These are phyloP conservation scores for Argyresthia goedartella DNA, from an alignment of 2,888 invertebrate genomes.

Conservation along the genomic window DNA sequence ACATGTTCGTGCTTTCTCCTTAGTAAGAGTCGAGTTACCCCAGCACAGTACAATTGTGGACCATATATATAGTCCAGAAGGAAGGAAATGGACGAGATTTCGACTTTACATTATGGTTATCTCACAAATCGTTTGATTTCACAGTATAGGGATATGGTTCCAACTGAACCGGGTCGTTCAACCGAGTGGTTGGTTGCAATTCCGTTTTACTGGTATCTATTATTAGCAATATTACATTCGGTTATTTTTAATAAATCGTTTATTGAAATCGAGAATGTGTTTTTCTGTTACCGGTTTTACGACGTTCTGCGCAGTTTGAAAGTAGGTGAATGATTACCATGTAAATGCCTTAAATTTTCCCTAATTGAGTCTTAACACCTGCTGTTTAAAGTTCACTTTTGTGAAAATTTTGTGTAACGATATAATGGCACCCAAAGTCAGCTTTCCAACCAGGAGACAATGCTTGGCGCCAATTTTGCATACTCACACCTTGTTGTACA, in stretches of 20 bases:
- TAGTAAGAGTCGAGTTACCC: no score
- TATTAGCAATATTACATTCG: no score
- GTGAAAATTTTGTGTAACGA: neutral
- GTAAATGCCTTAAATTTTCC: neutral
- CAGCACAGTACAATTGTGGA: no score
- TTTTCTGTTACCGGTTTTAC: slow-evolving; percentile 16
- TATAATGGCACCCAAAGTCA: neutral
- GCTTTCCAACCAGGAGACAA: slow-evolving; percentile 35
- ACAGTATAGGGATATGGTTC: no score
- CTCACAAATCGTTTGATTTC: no score
- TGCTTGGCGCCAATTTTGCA: slow-evolving; percentile 25
- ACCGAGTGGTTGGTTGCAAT: no score
- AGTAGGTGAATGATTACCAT: slow-evolving; percentile 20
- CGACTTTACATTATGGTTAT: no score
- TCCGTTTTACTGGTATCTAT: slow-evolving; percentile 12
- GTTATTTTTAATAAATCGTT: no score
- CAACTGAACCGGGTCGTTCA: no score
- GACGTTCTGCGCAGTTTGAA: slow-evolving; percentile 18
- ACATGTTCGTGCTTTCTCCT: no score
- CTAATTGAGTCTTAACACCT: neutral
- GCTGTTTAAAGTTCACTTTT: neutral
- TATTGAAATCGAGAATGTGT: slow-evolving; percentile 3
- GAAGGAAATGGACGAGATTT: no score
- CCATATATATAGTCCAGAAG: no score
- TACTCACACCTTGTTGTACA: slow-evolving; percentile 11